phyloP scores from a whole-genome alignment of 2,113 vertebrate genomes.

The Zapus hudsonius region DNA sequence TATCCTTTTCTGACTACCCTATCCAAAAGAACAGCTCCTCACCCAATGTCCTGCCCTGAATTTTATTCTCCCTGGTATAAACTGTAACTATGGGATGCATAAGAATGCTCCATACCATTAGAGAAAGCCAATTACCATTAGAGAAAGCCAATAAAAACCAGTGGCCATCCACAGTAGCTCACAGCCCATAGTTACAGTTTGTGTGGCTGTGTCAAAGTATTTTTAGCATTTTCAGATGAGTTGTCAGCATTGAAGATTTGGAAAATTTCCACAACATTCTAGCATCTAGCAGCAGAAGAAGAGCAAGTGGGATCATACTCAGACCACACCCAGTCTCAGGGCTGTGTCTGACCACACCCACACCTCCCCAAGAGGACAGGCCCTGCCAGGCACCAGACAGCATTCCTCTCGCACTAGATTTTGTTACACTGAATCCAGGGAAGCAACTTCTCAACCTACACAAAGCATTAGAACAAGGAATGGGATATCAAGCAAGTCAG shows the following conservation, averaged over 20 bases:
- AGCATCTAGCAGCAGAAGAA: background rate
- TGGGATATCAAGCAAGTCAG: background rate
- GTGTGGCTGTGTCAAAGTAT: no score
- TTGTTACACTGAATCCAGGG: background rate
- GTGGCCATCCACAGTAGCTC: no score
- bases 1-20: no score
- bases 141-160: no score
- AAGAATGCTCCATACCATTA: background rate
- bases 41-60: no score
- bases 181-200: no score
- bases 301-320: accelerated
- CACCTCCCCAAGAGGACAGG: background rate
- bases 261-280: background rate
- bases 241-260: background rate
- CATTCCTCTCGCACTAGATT: background rate
- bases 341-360: background rate
- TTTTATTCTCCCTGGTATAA: no score
- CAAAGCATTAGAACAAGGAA: background rate
- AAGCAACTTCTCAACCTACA: slow-evolving; percentile 20
- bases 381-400: background rate
- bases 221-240: background rate
- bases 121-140: no score
- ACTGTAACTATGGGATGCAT: background rate
- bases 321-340: no score
- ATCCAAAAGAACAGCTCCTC: no score